Evolutionary conservation across 2,888 invertebrate species (phyloP), one percentile per base, ranked within the genome.

Genomic region (Chesias legatella): DNA sequence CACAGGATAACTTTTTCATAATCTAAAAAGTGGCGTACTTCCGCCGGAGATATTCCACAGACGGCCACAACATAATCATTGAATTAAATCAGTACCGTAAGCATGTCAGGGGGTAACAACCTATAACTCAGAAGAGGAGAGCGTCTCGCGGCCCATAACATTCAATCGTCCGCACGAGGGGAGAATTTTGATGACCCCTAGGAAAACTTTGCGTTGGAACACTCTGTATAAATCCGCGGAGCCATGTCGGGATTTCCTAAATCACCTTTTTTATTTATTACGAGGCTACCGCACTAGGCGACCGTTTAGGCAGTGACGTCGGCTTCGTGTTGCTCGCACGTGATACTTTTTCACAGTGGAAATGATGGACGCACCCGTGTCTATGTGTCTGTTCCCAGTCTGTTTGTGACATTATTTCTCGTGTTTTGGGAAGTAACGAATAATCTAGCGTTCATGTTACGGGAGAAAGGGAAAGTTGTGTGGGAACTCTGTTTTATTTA

Each of bases 241-340:
- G 79, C 80, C 83, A 81, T 80, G 84, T 82, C 67, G 74, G 81
- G 82, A 82, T 84, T 84, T 83, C 69, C 73, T 81, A 81, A 84
- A 84, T 84, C 80, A 79, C 70, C 79, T 72, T 76, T 80, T 83
- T 83, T 84, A 84, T 84, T 84, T 83, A 83, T 83, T 79, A 73
- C 79, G 61, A 60, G 68, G 67, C 74, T 67, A 73, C 63, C 73
- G 71, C 67, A 67, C 67, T 67, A 73, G 72, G 71, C 74, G 67
- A 69, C 73, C 78, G 76, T 79, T 82, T 79, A 79, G 70, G 64
- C 51, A 68, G 68, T 68, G 71, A 79, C 74, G 73, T 70, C 65
- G 71, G 78, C 74, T 73, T 70, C 65, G 70, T 73, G 72, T 72
- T 70, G 65, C 64, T 59, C 53, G 51, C 67, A 75, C 75, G 76